Base-by-base conservation (phyloP, 2,888 invertebrate genomes). In the Dasypogon diadema region DNA sequence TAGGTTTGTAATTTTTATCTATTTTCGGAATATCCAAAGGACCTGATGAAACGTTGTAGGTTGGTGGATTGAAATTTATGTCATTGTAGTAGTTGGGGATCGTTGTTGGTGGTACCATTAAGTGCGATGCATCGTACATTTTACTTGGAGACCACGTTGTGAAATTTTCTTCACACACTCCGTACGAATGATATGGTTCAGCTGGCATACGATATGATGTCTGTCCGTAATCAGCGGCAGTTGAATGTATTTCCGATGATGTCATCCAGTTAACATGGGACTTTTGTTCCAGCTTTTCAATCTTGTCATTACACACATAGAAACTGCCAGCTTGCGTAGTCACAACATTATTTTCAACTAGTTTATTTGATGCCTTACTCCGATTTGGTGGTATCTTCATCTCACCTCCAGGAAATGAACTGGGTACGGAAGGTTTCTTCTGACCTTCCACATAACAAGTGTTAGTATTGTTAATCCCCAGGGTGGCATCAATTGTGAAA, bases 81-180 rank as follows among this genome's bases (percentile, higher is more conserved):
- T 70, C 70, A 24, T 48, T 14, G 30, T 70, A 70, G 6, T 54
- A 70, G 6, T 18, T 54, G 1, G 70, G 34, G 54, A 54, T 89
- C 65, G 90, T 82, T 18, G 90, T 89, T 1, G 87, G 85, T 3
- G 77, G 85, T 12, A 74, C 51, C 22, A 73, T 51, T 37, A 76
- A 54, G 5, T 54, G 48, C 2, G 56, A 42, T 26, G 75, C 24
- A 26, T 79, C 78, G 16, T 76, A 70, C 55, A 86, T 80, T 80
- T 89, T 89, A 1, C 87, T 87, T 0, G 89, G 88, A 2, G 89
- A 88, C 89, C 89, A 89, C 78, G 89, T 88, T 77, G 88, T 88
- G 8, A 87, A 86, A 79, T 88, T 88, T 8, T 78, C 78, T 18
- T 89, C 88, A 37, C 83, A 48, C 2, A 3, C n/a, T 18, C 24